Percentiles rank a stretch among this genome's conserved stretches.
These are phyloP conservation scores for Phyllotreta striolata DNA, from an alignment of 2,888 invertebrate genomes.

Conservation along the genomic window DNA sequence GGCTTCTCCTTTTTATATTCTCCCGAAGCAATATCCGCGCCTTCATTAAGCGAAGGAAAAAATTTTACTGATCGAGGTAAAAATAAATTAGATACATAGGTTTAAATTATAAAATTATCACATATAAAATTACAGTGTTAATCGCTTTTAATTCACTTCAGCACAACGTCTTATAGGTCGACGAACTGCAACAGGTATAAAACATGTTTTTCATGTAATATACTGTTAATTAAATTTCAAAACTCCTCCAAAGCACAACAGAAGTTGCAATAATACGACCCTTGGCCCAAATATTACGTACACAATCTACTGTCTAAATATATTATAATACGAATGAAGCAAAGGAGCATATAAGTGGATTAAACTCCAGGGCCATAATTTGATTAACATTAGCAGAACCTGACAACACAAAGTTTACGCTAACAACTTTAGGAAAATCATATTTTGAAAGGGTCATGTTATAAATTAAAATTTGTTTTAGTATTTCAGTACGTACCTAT, in stretches of 20 bases:
- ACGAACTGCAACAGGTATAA: background rate
- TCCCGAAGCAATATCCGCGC: no score
- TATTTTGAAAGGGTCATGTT: constrained; percentile 29
- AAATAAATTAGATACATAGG: no score
- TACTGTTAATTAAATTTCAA: background rate
- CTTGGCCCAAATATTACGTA: constrained; percentile 18
- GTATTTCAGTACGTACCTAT: constrained; percentile 25
- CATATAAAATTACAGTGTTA: no score
- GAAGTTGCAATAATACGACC: constrained; percentile 18
- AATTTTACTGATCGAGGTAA: no score
- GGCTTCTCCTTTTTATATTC: background rate
- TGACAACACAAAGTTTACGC: constrained; percentile 31
- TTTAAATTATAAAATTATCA: no score
- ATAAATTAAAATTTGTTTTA: constrained; percentile 32
- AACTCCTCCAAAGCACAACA: background rate
- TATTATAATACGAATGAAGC: constrained; percentile 32
- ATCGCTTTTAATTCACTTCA: no score
- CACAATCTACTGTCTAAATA: constrained; percentile 25
- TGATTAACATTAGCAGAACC: constrained; percentile 33
- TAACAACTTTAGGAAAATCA: constrained; percentile 37
- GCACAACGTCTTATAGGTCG: no score
- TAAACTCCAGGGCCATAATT: constrained; percentile 34
- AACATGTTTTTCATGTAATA: background rate
- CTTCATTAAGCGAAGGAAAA: no score
- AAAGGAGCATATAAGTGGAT: constrained; percentile 38